A percentile compares a stretch with the other conserved stretches of the same genome.
Evolutionary conservation across 2,888 invertebrate species (phyloP).

Genomic region (Amphipoea lucens): DNA sequence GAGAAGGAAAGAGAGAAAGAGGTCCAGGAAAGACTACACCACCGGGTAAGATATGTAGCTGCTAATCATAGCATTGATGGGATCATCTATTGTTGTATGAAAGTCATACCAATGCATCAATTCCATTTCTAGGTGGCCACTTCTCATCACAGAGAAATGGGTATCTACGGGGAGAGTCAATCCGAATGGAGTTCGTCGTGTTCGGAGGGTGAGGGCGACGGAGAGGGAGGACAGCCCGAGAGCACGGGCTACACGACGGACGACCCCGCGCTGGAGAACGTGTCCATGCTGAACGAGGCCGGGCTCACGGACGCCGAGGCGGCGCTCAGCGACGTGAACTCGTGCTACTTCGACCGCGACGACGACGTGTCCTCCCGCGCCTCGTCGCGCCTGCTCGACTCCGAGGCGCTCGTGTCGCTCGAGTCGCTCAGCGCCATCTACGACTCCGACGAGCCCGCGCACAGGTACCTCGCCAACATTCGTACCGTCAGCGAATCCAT

Average conservation of each 20-base stretch:
- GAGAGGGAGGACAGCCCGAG: conserved; percentile 89
- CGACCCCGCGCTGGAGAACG: conserved; percentile 96
- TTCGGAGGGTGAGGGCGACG: conserved; percentile 90
- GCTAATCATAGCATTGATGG: not conserved
- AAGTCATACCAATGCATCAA: not conserved
- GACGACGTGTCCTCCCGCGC: conserved; percentile 96
- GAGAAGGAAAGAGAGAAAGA: conserved; percentile 85
- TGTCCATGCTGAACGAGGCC: conserved; percentile 95
- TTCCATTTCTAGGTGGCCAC: conserved; percentile 76
- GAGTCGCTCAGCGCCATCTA: conserved; percentile 96
- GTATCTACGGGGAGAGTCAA: conserved; percentile 92
- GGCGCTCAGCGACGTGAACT: conserved; percentile 96
- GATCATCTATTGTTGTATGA: not conserved
- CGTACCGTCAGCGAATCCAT: conserved; percentile 94
- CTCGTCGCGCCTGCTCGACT: conserved; percentile 94
- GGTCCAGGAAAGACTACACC: conserved; percentile 82
- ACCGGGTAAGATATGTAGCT: conserved; percentile 77
- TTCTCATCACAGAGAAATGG: conserved; percentile 85
- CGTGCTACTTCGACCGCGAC: conserved; percentile 93
- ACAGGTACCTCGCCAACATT: conserved; percentile 93
- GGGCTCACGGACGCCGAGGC: conserved; percentile 97
- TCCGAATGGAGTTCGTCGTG: conserved; percentile 94
- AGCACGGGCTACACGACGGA: conserved; percentile 97
- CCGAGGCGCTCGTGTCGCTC: conserved; percentile 93
- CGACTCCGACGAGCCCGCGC: conserved; percentile 92